Conservation (phyloP, 1,140 invertebrate species). For the Drosophila quadrilineata region DNA sequence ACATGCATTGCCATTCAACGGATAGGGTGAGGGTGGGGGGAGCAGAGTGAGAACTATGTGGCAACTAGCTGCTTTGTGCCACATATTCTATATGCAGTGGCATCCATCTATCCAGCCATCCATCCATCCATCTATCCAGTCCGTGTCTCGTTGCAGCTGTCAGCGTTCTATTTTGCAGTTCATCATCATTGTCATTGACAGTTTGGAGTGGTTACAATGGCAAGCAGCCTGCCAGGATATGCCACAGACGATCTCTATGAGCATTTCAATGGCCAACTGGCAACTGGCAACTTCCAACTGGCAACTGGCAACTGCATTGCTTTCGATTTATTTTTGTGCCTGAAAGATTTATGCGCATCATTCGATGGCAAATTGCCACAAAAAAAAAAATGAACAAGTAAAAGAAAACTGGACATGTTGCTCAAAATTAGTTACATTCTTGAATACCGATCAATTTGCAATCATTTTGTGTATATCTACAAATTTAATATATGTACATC, state of each 20-base stretch:
- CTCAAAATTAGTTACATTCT: conserved; percentile 20
- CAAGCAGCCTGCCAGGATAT: conserved; percentile 37
- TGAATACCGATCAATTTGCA: too few relatives aligned
- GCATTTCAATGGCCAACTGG: conserved; percentile 13
- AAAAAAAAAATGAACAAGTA: too few relatives aligned
- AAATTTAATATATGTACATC: too few relatives aligned
- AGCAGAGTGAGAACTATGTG: conserved; percentile 14
- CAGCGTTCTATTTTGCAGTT: conserved; percentile 76
- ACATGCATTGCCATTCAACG: conserved; percentile 52
- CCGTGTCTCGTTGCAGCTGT: conserved; percentile 73
- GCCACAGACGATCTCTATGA: conserved; percentile 2
- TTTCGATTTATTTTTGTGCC: conserved; percentile 68
- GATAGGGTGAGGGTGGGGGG: too few relatives aligned
- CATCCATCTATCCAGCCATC: background rate
- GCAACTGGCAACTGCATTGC: conserved; percentile 65
- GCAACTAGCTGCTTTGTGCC: conserved; percentile 25
- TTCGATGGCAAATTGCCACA: conserved; percentile 39
- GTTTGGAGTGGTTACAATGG: conserved; percentile 77
- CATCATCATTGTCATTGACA: conserved; percentile 79
- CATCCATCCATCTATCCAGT: conserved; percentile 52
- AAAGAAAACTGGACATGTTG: conserved; percentile 10
- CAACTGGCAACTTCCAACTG: too few relatives aligned
- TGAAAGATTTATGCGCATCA: conserved; percentile 43
- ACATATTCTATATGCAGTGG: conserved; percentile 42
- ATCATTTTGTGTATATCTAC: too few relatives aligned